phyloP scores from a whole-genome alignment of 2,888 invertebrate genomes.

The Eupithecia tripunctaria region DNA sequence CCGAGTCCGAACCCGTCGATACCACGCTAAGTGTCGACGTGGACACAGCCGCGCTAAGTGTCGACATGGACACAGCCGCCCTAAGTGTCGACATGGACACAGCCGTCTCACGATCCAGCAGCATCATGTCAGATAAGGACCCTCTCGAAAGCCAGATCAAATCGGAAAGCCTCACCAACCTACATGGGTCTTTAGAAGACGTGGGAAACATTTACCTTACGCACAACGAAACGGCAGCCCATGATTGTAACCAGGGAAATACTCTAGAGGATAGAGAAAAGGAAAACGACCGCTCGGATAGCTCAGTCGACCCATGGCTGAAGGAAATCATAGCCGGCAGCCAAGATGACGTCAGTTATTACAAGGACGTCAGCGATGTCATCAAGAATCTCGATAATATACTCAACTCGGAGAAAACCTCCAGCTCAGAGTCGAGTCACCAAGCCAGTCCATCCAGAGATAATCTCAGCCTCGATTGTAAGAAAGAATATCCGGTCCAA shows the following conservation, averaged over 20 bases:
- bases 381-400: conserved; percentile 87
- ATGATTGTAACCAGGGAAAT: conserved; percentile 77
- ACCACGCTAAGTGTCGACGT: conserved; percentile 67
- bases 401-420: conserved; percentile 85
- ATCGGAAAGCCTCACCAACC: conserved; percentile 85
- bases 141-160: conserved; percentile 71
- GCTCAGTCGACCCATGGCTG: conserved; percentile 85
- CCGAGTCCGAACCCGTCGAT: conserved; percentile 66
- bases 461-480: conserved; percentile 76
- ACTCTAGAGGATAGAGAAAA: conserved; percentile 67
- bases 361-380: conserved; percentile 85
- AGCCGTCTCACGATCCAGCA: conserved; percentile 73
- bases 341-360: conserved; percentile 85
- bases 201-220: conserved; percentile 79
- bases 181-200: conserved; percentile 88
- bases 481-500: conserved; percentile 74
- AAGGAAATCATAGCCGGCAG: conserved; percentile 84
- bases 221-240: conserved; percentile 71
- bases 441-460: conserved; percentile 83
- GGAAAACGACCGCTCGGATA: conserved; percentile 72
- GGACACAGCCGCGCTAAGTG: conserved; percentile 70
- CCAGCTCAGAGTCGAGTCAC: conserved; percentile 84
- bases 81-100: conserved; percentile 71
- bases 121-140: conserved; percentile 76
- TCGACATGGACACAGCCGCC: conserved; percentile 70